Evolutionary conservation across 1,140 invertebrate genomes (phyloP).

Genomic region (Carposina sasakii): DNA sequence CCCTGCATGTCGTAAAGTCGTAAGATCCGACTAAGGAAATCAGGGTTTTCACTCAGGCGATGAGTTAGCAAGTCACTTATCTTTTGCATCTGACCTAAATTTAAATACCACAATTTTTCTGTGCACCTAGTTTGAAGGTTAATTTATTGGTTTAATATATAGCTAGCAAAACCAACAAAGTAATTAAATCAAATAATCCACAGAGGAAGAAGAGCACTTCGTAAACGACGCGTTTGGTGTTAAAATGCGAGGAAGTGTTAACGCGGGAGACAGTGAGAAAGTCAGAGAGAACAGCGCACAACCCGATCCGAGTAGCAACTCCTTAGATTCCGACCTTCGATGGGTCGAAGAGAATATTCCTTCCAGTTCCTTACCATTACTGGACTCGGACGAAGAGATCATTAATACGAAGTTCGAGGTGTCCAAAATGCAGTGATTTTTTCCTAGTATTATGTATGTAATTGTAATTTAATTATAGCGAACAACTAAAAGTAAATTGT

Average conservation of each 20-base stretch:
- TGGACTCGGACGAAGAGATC: slow-evolving; percentile 93
- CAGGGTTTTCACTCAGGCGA: too few relatives aligned
- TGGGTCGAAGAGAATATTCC: slow-evolving; percentile 96
- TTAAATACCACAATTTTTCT: too few relatives aligned
- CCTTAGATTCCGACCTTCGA: slow-evolving; percentile 85
- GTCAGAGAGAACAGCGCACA: slow-evolving; percentile 9
- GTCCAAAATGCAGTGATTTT: slow-evolving; percentile 88
- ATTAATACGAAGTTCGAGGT: slow-evolving; percentile 92
- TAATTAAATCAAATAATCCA: too few relatives aligned
- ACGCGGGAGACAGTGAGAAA: slow-evolving; percentile 29
- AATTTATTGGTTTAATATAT: too few relatives aligned
- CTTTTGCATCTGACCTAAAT: too few relatives aligned
- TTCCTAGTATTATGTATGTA: slow-evolving; percentile 3
- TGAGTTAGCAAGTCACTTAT: too few relatives aligned
- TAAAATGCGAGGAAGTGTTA: slow-evolving; percentile 78
- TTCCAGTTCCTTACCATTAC: slow-evolving; percentile 82
- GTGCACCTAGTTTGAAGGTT: too few relatives aligned
- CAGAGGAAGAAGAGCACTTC: slow-evolving; percentile 85
- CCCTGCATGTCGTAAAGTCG: too few relatives aligned
- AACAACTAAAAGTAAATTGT: neutral
- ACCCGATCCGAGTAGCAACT: slow-evolving; percentile 38
- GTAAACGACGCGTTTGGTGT: slow-evolving; percentile 90
- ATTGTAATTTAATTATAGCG: neutral
- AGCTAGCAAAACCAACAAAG: too few relatives aligned
- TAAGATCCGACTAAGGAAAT: too few relatives aligned